Percentiles rank a stretch among this genome's conserved stretches.
Evolutionary conservation across 2,797 vertebrate genomes (phyloP).

Genomic region (Pipistrellus pygmaeus): DNA sequence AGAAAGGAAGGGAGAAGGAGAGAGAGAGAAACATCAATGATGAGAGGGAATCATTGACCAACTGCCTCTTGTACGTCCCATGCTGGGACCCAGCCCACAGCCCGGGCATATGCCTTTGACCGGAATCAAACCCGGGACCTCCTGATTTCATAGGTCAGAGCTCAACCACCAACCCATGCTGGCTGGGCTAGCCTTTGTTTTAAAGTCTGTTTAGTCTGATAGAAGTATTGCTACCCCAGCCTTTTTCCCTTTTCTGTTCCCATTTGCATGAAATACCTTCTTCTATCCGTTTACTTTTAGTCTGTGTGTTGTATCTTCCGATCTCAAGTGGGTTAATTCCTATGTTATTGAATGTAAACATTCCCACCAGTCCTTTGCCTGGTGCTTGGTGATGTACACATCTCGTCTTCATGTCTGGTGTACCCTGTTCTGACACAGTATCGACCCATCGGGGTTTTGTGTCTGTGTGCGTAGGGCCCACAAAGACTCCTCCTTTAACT

Average conservation of each 20-base stretch:
- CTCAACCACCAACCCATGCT: no score
- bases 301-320: neutral
- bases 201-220: neutral
- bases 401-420: neutral
- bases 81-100: no score
- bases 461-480: constrained; percentile 43
- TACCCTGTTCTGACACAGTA: neutral
- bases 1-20: no score
- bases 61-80: no score
- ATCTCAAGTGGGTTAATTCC: neutral
- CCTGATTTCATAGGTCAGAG: no score
- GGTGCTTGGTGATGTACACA: neutral
- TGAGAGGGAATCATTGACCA: no score
- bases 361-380: constrained; percentile 10
- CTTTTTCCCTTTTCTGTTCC: neutral
- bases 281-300: neutral
- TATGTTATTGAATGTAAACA: neutral
- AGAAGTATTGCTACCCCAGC: neutral
- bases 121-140: no score
- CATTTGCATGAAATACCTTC: neutral
- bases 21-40: no score
- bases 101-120: no score
- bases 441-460: constrained; percentile 62
- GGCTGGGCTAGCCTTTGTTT: neutral
- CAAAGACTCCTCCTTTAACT: constrained; percentile 13